Percentiles rank a stretch among this genome's conserved stretches.
Evolutionary conservation across 2,797 vertebrate genomes (phyloP).

Genomic region (Emys orbicularis): DNA sequence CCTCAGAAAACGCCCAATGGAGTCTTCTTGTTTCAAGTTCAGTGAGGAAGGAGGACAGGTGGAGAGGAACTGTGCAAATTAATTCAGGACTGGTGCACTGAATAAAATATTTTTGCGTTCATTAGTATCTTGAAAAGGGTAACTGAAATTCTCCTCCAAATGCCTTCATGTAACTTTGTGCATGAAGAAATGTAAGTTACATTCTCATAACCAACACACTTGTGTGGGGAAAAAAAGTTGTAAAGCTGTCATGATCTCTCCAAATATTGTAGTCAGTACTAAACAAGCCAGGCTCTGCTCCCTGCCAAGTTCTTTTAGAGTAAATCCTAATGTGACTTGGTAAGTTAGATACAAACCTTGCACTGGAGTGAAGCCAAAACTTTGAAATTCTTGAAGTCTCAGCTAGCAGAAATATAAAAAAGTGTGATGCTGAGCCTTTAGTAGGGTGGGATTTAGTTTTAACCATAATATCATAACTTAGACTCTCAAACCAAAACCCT

Average conservation of each 20-base stretch:
- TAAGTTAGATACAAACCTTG: slow-evolving; percentile 57
- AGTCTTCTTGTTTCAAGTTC: neutral
- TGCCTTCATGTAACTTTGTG: neutral
- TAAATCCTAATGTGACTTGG: slow-evolving; percentile 67
- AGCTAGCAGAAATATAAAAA: slow-evolving; percentile 47
- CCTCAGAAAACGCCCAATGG: neutral
- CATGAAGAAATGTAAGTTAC: slow-evolving; percentile 36
- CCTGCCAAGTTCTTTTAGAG: slow-evolving; percentile 66
- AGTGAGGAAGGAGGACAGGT: slow-evolving; percentile 1
- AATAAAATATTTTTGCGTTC: neutral
- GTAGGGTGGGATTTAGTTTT: slow-evolving; percentile 28
- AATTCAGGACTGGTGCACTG: neutral
- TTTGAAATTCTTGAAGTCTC: slow-evolving; percentile 55
- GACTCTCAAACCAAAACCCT: slow-evolving; percentile 14
- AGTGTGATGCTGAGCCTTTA: slow-evolving; percentile 20
- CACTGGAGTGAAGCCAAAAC: slow-evolving; percentile 54
- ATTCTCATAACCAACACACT: slow-evolving; percentile 53
- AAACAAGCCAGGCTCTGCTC: slow-evolving; percentile 2
- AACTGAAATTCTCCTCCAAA: slow-evolving; percentile 7
- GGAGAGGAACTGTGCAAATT: neutral
- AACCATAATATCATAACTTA: neutral
- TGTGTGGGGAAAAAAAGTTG: slow-evolving; percentile 41
- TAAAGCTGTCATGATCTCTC: slow-evolving; percentile 59
- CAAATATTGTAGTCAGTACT: slow-evolving; percentile 57
- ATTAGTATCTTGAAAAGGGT: neutral